A percentile compares a stretch with the other conserved stretches of the same genome.
Evolutionary conservation across 2,888 invertebrate species (phyloP).

Genomic region (Athalia cordata): DNA sequence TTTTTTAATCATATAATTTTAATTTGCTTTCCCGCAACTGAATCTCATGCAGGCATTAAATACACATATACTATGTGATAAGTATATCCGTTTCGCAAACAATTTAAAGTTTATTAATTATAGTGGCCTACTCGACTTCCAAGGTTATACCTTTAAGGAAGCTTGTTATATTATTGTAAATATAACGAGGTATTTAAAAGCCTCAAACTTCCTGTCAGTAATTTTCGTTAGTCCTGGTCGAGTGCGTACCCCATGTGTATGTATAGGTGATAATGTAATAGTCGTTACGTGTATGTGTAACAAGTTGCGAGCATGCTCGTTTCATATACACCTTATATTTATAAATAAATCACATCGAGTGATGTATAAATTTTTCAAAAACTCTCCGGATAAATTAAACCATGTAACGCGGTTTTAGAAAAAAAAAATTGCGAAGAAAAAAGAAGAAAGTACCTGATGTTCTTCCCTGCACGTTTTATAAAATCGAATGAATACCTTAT

Average conservation of each 20-base stretch:
- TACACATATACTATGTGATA: no score
- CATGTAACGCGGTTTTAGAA: neutral
- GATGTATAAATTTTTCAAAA: no score
- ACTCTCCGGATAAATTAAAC: no score
- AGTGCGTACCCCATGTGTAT: neutral
- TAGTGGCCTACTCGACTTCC: neutral
- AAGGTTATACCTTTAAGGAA: neutral
- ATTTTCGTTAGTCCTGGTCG: conserved; percentile 34
- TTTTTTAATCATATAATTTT: no score
- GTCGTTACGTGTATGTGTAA: neutral
- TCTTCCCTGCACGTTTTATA: no score
- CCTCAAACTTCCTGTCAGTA: conserved; percentile 34
- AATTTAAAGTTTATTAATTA: conserved; percentile 28
- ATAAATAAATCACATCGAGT: neutral
- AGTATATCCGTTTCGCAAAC: conserved; percentile 9
- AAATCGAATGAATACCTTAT: neutral
- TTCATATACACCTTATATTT: no score
- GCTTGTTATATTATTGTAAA: neutral
- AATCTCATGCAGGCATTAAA: no score
- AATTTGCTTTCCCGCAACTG: no score
- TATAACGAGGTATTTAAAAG: conserved; percentile 31
- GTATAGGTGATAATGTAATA: neutral
- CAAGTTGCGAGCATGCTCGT: no score
- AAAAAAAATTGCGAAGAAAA: conserved; percentile 4
- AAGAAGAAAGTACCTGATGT: neutral